Base-by-base conservation (phyloP, 2,888 invertebrate species). In the Eurois occulta region DNA sequence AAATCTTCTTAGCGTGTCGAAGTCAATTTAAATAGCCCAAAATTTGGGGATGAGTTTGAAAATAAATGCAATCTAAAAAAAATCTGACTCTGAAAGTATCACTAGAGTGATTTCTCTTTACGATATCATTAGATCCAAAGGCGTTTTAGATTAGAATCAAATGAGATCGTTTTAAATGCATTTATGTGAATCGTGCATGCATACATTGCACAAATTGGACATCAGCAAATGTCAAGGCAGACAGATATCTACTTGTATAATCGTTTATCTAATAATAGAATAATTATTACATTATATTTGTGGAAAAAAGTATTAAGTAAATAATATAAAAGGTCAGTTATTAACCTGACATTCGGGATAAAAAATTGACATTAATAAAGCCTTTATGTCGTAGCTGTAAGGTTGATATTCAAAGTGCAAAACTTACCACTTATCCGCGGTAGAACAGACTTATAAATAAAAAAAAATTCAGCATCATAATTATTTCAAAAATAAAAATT, bases 401-500 rank as follows among this genome's bases (percentile, higher is more conserved):
- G 3, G 32, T 1, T 32, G 32, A 32, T 32, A 62, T 35, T 62
- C 5, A 35, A 55, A 55, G n/a, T 28, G n/a, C n/a, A n/a, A n/a
- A n/a, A n/a, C n/a, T 58, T 28, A 58, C 18, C 28, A 58, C 32
- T 46, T 35, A 28, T 18, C 35, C 2, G 6, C n/a, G 28, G 24
- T 16, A 13, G n/a, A 13, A 8, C 8, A 35, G 13, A 32, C 0
- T 24, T n/a, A 13, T 8, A 24, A 16, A 0, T 6, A 24, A 38
- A 62, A 35, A 48, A 35, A 72, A 66, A 58, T n/a, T n/a, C n/a
- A n/a, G 48, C 65, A 13, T 3, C 3, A 21, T 10, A 28, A 16
- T 79, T 79, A 43, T 65, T 69, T 65, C 0, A 58, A 78, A 43
- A 83, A 78, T 80, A 66, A 41, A 76, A 80, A 66, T 62, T 78